phyloP scores from a whole-genome alignment of 2,888 invertebrate species.

The Ophion costatus region DNA sequence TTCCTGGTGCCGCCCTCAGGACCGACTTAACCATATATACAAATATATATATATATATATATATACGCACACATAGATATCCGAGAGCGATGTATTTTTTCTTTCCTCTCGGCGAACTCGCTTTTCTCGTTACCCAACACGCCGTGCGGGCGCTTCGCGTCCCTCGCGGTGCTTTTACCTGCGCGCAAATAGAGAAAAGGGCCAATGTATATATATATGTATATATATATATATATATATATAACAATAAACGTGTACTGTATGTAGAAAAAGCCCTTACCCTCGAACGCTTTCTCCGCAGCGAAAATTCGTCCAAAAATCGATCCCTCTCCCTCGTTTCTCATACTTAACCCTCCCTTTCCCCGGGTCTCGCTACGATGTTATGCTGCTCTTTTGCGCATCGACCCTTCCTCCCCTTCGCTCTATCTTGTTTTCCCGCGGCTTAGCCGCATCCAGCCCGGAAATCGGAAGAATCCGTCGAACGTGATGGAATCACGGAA shows the following conservation, averaged over 20 bases:
- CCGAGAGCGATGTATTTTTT: slow-evolving; percentile 37
- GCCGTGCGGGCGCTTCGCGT: slow-evolving; percentile 27
- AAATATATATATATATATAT: slow-evolving; percentile 8
- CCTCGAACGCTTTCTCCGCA: slow-evolving; percentile 55
- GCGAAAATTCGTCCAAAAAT: slow-evolving; percentile 66
- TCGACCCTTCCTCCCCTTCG: slow-evolving; percentile 51
- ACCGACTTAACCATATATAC: slow-evolving; percentile 6
- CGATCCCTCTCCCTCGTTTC: slow-evolving; percentile 69
- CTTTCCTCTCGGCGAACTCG: slow-evolving; percentile 48
- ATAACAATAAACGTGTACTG: slow-evolving; percentile 16
- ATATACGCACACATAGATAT: slow-evolving; percentile 17
- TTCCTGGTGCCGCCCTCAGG: slow-evolving; percentile 56
- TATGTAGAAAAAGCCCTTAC: slow-evolving; percentile 54
- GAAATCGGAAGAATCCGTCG: slow-evolving; percentile 49
- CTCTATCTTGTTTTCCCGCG: slow-evolving; percentile 55
- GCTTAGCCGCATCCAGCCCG: slow-evolving; percentile 45
- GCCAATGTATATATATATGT: slow-evolving; percentile 29
- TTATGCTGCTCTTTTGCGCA: slow-evolving; percentile 53
- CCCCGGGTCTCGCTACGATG: slow-evolving; percentile 31
- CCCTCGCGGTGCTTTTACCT: slow-evolving; percentile 56
- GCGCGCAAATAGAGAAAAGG: slow-evolving; percentile 58
- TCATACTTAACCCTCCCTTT: slow-evolving; percentile 67
- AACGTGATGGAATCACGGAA: slow-evolving; percentile 17
- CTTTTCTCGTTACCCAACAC: slow-evolving; percentile 56
- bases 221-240: slow-evolving; percentile 19